phyloP scores from a whole-genome alignment of 2,888 invertebrate species.

The Capitulum mitella region DNA sequence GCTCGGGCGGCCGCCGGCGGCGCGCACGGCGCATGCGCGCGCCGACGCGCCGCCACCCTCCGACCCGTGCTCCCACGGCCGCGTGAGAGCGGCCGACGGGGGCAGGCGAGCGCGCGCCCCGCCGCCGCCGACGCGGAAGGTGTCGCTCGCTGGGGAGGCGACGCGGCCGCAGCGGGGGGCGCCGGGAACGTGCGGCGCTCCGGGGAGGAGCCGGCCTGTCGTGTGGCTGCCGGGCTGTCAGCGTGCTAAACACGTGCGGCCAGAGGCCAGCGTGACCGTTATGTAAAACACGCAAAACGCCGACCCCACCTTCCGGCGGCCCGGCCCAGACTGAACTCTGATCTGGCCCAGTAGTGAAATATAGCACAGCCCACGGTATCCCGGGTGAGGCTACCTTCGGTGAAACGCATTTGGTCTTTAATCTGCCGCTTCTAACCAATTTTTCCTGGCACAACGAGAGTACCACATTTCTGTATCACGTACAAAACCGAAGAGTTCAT shows the following conservation, averaged over 20 bases:
- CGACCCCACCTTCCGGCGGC: too few relatives aligned
- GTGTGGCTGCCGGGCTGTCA: not conserved
- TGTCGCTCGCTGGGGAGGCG: not conserved
- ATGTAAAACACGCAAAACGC: too few relatives aligned
- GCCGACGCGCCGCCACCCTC: not conserved
- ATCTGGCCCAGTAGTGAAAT: too few relatives aligned
- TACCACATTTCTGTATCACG: too few relatives aligned
- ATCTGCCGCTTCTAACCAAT: too few relatives aligned
- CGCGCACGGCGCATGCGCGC: not conserved
- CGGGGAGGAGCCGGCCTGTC: not conserved
- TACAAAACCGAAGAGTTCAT: too few relatives aligned
- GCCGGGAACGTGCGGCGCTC: not conserved
- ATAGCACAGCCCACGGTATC: too few relatives aligned
- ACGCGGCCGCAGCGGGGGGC: not conserved
- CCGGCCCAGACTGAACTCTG: too few relatives aligned
- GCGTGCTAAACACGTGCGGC: not conserved
- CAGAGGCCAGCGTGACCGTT: too few relatives aligned
- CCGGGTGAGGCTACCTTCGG: too few relatives aligned
- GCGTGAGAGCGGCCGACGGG: not conserved
- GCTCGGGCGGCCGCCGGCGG: not conserved
- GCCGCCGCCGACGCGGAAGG: not conserved
- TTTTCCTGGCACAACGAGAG: too few relatives aligned
- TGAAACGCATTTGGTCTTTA: too few relatives aligned
- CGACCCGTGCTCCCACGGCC: conserved; percentile 15
- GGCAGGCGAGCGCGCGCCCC: not conserved